These are phyloP conservation scores for Bovichtus variegatus DNA, from an alignment of 2,797 vertebrate genomes.

Conservation along the genomic window DNA sequence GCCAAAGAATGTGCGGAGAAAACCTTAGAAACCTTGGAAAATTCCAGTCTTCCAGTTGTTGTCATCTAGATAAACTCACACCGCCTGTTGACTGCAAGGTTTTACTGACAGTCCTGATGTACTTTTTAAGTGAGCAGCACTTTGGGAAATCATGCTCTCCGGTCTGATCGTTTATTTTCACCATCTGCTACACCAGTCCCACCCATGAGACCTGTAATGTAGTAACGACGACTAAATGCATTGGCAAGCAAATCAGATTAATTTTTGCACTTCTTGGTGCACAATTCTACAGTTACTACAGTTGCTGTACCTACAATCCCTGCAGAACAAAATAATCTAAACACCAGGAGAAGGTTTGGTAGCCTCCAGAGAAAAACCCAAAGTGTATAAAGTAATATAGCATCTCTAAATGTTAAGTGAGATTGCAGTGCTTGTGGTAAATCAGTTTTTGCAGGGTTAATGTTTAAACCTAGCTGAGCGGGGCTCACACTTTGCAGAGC, in stretches of 20 bases:
- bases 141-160: slow-evolving; percentile 44
- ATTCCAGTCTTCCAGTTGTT: slow-evolving; percentile 6
- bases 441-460: slow-evolving; percentile 54
- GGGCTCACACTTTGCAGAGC: slow-evolving; percentile 38
- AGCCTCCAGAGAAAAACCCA: slow-evolving; percentile 22
- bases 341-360: slow-evolving; percentile 17
- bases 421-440: slow-evolving; percentile 44
- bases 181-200: slow-evolving; percentile 39
- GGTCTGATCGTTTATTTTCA: slow-evolving; percentile 48
- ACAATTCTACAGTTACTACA: slow-evolving; percentile 29
- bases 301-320: slow-evolving; percentile 30
- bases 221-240: slow-evolving; percentile 36
- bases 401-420: slow-evolving; percentile 43
- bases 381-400: slow-evolving; percentile 18
- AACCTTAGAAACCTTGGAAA: slow-evolving; percentile 14
- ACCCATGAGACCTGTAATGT: slow-evolving; percentile 17
- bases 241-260: slow-evolving; percentile 37
- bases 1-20: neutral
- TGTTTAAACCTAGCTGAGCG: slow-evolving; percentile 57
- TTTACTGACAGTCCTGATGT: slow-evolving; percentile 24
- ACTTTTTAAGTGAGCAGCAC: slow-evolving; percentile 28
- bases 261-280: slow-evolving; percentile 26
- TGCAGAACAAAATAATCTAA: slow-evolving; percentile 31
- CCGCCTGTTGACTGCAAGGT: slow-evolving; percentile 17
- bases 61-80: neutral